These are phyloP conservation scores for Neodiprion lecontei DNA, from an alignment of 1,140 invertebrate genomes.

Conservation along the genomic window DNA sequence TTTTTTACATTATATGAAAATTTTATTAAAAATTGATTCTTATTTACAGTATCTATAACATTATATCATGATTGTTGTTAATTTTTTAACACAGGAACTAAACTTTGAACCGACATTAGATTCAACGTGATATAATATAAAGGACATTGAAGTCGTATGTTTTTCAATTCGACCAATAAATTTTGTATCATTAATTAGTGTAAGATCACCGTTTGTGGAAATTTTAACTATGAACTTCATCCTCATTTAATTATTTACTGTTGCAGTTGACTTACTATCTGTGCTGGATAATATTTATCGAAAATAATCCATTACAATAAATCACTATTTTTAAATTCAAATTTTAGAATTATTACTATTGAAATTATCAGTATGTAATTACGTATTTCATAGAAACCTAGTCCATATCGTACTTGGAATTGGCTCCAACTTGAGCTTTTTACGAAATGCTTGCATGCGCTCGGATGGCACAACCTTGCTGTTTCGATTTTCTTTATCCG, in stretches of 20 bases:
- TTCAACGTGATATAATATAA: too few species aligned
- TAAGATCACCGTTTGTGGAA: background rate
- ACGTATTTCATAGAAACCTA: background rate
- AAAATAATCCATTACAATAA: background rate
- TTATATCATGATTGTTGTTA: background rate
- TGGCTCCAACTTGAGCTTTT: slow-evolving; percentile 42
- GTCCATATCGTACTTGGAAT: slow-evolving; percentile 35
- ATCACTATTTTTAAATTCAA: slow-evolving; percentile 15
- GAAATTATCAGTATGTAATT: background rate
- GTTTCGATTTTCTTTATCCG: background rate
- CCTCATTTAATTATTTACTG: background rate
- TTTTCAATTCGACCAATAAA: too few species aligned
- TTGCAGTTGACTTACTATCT: background rate
- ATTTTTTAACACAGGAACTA: background rate
- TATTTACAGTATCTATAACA: background rate
- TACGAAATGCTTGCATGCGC: slow-evolving; percentile 45
- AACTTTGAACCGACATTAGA: background rate
- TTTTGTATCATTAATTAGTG: background rate
- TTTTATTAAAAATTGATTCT: slow-evolving; percentile 6
- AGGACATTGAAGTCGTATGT: too few species aligned
- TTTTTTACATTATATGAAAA: background rate
- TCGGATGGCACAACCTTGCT: slow-evolving; percentile 21
- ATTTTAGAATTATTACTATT: background rate
- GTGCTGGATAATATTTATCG: slow-evolving; percentile 10
- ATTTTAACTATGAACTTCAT: background rate